Evolutionary conservation across 1,140 invertebrate species (phyloP).

Genomic region (Neodiprion fabricii): DNA sequence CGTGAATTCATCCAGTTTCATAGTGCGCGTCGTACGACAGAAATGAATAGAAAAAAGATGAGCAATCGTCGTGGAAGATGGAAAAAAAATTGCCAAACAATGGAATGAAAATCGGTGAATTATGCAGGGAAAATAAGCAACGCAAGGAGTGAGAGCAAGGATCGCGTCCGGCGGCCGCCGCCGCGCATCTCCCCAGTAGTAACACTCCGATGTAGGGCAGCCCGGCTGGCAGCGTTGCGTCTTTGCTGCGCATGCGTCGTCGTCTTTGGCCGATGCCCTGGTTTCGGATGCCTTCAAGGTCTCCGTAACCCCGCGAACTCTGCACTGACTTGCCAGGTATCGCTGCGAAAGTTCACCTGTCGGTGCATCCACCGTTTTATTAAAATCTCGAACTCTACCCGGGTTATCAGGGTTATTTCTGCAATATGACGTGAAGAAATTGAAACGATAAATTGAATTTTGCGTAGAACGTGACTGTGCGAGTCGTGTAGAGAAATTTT

Average conservation of each 20-base stretch:
- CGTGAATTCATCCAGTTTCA: too few relatives aligned
- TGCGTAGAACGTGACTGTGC: too few relatives aligned
- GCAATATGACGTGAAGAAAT: too few relatives aligned
- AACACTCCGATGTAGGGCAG: slow-evolving; percentile 48
- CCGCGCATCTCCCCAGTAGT: slow-evolving; percentile 12
- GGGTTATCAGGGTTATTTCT: background rate
- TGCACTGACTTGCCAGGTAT: slow-evolving; percentile 6
- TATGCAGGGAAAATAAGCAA: background rate
- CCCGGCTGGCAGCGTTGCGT: slow-evolving; percentile 22
- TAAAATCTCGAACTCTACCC: background rate
- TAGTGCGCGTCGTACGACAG: background rate
- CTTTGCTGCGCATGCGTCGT: slow-evolving; percentile 31
- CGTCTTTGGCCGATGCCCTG: slow-evolving; percentile 48
- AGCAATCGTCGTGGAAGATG: background rate
- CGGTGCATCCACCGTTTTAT: slow-evolving; percentile 6
- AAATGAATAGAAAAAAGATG: background rate
- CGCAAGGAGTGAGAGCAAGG: background rate
- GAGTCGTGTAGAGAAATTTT: too few relatives aligned
- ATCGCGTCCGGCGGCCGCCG: background rate
- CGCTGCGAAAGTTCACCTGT: background rate
- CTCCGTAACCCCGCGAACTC: slow-evolving; percentile 31
- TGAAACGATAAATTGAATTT: too few relatives aligned
- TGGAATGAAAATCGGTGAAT: background rate
- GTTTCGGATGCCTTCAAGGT: slow-evolving; percentile 56
- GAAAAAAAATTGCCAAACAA: background rate